Evolutionary conservation across 92 coral and sea anemone species (phyloP), one percentile per base, ranked within the genome.

Genomic region (Paramuricea clavata): DNA sequence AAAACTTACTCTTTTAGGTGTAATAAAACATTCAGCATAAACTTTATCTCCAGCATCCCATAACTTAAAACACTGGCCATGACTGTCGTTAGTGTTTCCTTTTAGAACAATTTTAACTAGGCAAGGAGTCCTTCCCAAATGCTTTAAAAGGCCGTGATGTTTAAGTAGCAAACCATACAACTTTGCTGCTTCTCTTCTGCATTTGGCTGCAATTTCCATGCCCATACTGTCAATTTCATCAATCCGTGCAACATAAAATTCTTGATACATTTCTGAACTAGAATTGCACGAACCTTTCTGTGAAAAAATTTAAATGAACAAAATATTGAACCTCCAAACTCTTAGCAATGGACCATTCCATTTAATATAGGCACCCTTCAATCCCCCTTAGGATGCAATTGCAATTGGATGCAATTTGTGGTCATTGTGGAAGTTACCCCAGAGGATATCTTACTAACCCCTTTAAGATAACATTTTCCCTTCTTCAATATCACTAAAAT

Each of bases 1-100:
- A 71, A 35, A 19, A 71, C 77, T 33, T n/a, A 71, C 77, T 25
- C 1, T 71, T 71, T 42, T 71, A 3, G 77, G 77, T 33, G 77
- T 49, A 3, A 71, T 1, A 32, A 31, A 71, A 36, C 49, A 71
- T 71, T 71, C 77, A 0, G 77, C 77, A 71, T 71, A 71, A 33
- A 32, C 31, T 71, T 71, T 71, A 17, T 36, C 6, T 36, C 76
- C 76, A 13, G 77, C 35, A 31, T 35, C 31, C 77, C 77, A 71
- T 19, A 71, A 71, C 11, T 71, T 71, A 21, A 71, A 71, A 35
- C 77, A 71, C 50, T 35, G 49, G 31, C 49, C 77, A 71, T 21
- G 23, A 0, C 10, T 16, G n/a, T 36, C 54, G 16, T 35, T 42
- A 5, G 26, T 12, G 12, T 42, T n/a, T 36, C 35, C 49, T 11